phyloP scores from a whole-genome alignment of 2,888 invertebrate genomes.

The Amphipoea oculea region DNA sequence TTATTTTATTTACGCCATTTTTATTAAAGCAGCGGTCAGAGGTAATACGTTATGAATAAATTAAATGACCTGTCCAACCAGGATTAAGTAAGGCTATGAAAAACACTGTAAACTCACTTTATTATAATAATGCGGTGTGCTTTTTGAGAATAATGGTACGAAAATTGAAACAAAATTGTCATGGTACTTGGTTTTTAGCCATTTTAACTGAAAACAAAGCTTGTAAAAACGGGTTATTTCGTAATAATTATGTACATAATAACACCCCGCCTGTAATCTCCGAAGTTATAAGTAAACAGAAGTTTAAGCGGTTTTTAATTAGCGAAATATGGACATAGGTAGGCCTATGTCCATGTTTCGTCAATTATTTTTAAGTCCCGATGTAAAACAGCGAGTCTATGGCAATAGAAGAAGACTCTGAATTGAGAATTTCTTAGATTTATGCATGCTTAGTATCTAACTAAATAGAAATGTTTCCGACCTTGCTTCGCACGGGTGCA shows the following conservation, averaged over 20 bases:
- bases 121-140: not conserved
- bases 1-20: constrained; percentile 63
- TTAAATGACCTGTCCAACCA: constrained; percentile 14
- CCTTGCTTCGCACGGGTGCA: not conserved
- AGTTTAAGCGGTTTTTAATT: not conserved
- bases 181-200: not conserved
- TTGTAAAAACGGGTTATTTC: not conserved
- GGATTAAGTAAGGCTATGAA: constrained; percentile 1
- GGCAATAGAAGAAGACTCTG: not conserved
- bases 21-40: constrained; percentile 45
- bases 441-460: too few relatives aligned
- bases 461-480: not conserved
- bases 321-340: too few relatives aligned
- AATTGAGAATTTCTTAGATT: too few relatives aligned
- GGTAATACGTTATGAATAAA: constrained; percentile 47
- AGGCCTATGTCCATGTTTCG: too few relatives aligned
- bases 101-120: not conserved
- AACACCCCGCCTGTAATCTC: too few relatives aligned
- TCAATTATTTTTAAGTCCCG: too few relatives aligned
- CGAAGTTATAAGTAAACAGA: not conserved
- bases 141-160: not conserved
- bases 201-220: not conserved
- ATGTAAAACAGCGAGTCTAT: not conserved
- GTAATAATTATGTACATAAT: not conserved
- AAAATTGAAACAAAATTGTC: not conserved